Percentiles rank a stretch among this genome's conserved stretches.
Conservation (phyloP, 2,888 invertebrate species). For the Scrobipalpa costella region DNA sequence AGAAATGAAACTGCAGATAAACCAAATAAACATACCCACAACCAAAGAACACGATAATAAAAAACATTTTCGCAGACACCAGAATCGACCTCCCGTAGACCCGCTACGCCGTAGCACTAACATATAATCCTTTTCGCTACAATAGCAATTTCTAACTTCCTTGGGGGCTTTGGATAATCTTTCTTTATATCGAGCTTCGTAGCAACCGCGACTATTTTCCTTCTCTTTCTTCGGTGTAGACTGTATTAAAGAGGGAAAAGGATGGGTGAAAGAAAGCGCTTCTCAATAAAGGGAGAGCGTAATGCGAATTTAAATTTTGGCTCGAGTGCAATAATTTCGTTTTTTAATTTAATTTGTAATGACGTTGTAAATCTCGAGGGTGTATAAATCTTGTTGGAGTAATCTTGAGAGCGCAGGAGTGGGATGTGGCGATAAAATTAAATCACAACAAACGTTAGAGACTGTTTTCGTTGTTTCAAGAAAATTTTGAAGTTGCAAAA, state of each 20-base stretch:
- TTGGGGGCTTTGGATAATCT: conserved; percentile 82
- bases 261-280: conserved; percentile 63
- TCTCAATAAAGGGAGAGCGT: conserved; percentile 76
- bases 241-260: conserved; percentile 39
- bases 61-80: conserved; percentile 39
- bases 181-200: conserved; percentile 80
- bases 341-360: conserved; percentile 81
- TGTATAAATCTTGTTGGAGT: conserved; percentile 53
- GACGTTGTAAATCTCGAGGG: conserved; percentile 63
- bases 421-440: conserved; percentile 18
- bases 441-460: conserved; percentile 19
- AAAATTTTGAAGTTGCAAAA: background rate
- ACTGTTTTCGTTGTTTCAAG: background rate
- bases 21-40: background rate
- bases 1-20: background rate
- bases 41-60: conserved; percentile 2
- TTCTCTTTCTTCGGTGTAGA: conserved; percentile 48
- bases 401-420: conserved; percentile 43
- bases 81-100: conserved; percentile 63
- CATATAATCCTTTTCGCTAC: conserved; percentile 83
- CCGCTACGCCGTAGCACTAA: conserved; percentile 78
- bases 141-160: conserved; percentile 83
- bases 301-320: conserved; percentile 80
- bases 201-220: conserved; percentile 54
- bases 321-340: conserved; percentile 78